A percentile compares a stretch with the other conserved stretches of the same genome.
Evolutionary conservation across 2,888 invertebrate species (phyloP).

Genomic region (Caenorhabditis sp.): DNA sequence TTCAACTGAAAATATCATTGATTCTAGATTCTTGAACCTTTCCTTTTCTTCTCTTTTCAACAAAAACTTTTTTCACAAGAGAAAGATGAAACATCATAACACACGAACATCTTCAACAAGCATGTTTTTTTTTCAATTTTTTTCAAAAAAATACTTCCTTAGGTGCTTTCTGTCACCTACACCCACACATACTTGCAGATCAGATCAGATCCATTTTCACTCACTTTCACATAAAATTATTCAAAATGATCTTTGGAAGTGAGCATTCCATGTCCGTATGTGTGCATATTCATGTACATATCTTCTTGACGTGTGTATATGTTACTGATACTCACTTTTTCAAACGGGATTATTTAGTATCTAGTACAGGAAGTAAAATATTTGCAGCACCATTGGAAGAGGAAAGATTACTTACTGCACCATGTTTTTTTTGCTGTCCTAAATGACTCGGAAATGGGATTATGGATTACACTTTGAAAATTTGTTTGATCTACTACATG

Average conservation of each 20-base stretch:
- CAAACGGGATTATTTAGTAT: conserved; percentile 36
- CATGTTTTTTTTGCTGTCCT: too few relatives aligned
- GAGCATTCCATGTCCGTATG: neutral
- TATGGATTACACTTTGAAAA: too few relatives aligned
- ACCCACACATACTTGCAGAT: neutral
- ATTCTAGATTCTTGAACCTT: conserved; percentile 22
- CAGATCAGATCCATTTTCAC: neutral
- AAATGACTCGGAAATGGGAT: too few relatives aligned
- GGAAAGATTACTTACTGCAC: neutral
- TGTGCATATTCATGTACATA: conserved; percentile 12
- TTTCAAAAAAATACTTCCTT: too few relatives aligned
- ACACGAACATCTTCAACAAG: conserved; percentile 42
- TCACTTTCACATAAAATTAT: conserved; percentile 33
- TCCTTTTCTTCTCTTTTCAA: conserved; percentile 16
- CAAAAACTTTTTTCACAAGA: neutral
- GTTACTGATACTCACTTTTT: conserved; percentile 16
- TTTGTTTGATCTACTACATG: too few relatives aligned
- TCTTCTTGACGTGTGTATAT: conserved; percentile 29
- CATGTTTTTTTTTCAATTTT: neutral
- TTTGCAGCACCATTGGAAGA: neutral
- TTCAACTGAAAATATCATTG: too few relatives aligned
- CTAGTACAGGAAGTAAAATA: conserved; percentile 28
- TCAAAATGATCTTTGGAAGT: conserved; percentile 44
- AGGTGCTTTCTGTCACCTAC: neutral
- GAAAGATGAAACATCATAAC: conserved; percentile 45